These are phyloP conservation scores for Saguinus midas DNA, from an alignment of 2,113 vertebrate genomes.

Conservation along the genomic window DNA sequence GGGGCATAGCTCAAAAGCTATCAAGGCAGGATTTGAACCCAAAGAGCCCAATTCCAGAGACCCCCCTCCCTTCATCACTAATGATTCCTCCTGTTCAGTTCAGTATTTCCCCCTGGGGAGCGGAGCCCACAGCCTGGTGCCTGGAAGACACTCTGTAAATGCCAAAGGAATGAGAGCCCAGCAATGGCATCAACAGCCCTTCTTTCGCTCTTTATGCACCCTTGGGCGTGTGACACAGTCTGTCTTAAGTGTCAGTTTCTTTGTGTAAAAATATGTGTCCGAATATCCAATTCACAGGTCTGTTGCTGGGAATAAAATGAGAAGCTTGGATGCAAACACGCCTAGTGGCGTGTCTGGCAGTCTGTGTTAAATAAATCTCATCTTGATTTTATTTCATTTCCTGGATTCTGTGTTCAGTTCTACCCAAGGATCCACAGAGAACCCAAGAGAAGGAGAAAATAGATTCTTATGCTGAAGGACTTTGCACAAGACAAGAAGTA, in stretches of 20 bases:
- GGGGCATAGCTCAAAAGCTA: fast-evolving
- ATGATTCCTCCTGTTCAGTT: too few relatives aligned
- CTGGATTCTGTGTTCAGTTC: not conserved
- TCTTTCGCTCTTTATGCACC: not conserved
- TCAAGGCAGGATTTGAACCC: not conserved
- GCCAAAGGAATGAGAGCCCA: not conserved
- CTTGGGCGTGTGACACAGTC: not conserved
- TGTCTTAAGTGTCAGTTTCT: slow-evolving; percentile 5
- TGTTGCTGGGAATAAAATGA: not conserved
- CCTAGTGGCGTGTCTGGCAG: slow-evolving; percentile 33
- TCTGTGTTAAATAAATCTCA: slow-evolving; percentile 63
- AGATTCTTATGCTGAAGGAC: slow-evolving; percentile 27
- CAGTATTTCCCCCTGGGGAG: not conserved
- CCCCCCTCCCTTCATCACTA: fast-evolving
- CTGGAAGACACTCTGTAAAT: not conserved
- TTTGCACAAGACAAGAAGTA: not conserved
- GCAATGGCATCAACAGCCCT: not conserved
- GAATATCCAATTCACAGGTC: slow-evolving; percentile 29
- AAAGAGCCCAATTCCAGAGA: not conserved
- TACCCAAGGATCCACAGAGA: slow-evolving; percentile 29
- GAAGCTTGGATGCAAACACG: not conserved
- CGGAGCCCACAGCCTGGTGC: fast-evolving
- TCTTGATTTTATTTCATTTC: slow-evolving; percentile 43
- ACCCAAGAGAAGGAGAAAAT: slow-evolving; percentile 1
- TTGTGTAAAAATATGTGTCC: not conserved